These are phyloP conservation scores for Acleris sparsana DNA, from an alignment of 2,888 invertebrate genomes.

Conservation along the genomic window DNA sequence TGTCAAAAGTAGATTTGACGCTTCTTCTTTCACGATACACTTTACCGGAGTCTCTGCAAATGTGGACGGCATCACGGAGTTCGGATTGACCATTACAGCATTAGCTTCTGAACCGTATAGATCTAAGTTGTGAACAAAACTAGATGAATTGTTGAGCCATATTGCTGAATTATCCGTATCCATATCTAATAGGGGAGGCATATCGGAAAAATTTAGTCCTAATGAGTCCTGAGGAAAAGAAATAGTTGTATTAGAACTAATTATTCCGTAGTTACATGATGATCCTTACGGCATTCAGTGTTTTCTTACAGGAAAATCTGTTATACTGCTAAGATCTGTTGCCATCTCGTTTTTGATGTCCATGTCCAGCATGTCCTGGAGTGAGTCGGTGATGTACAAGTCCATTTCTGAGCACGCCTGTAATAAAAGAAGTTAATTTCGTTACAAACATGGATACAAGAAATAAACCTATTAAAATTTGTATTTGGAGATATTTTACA, in stretches of 20 bases:
- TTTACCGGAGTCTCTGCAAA: constrained; percentile 81
- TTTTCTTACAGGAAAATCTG: constrained; percentile 83
- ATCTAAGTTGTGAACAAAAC: constrained; percentile 87
- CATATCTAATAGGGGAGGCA: constrained; percentile 86
- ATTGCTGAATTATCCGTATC: constrained; percentile 86
- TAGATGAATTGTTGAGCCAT: constrained; percentile 85
- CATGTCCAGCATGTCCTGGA: constrained; percentile 95
- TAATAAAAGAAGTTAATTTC: constrained; percentile 46
- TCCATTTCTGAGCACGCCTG: constrained; percentile 85
- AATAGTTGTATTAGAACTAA: constrained; percentile 11
- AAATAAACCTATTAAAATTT: no score
- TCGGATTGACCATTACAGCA: constrained; percentile 94
- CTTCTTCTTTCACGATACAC: constrained; percentile 75
- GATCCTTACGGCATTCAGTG: background rate
- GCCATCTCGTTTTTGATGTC: constrained; percentile 95
- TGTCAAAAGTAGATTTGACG: constrained; percentile 75
- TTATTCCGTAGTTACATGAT: background rate
- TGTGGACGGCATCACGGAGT: constrained; percentile 93
- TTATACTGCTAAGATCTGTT: constrained; percentile 88
- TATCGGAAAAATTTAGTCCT: constrained; percentile 85
- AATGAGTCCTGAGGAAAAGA: constrained; percentile 79
- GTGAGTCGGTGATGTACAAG: constrained; percentile 87
- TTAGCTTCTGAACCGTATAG: constrained; percentile 88
- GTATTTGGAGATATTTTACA: no score
- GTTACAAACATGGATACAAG: background rate